Evolutionary conservation across 2,797 vertebrate species (phyloP).

Genomic region (Sebastes elongatus): DNA sequence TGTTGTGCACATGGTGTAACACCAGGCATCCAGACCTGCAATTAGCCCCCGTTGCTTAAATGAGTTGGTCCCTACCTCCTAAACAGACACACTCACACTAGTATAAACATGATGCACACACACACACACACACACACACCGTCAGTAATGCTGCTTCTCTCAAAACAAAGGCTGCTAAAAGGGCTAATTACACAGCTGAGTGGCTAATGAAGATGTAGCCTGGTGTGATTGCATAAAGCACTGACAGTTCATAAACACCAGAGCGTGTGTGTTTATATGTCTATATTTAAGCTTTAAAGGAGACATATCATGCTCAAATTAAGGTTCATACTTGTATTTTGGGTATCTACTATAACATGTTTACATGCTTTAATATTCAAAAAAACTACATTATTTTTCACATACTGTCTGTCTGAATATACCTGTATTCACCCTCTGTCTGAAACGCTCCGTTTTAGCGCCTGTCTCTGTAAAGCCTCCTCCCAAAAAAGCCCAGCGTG

Average conservation of each 20-base stretch:
- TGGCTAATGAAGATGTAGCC: constrained; percentile 38
- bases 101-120: not conserved
- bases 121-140: not conserved
- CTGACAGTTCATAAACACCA: not conserved
- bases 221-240: constrained; percentile 1
- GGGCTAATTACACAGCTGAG: constrained; percentile 51
- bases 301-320: not conserved
- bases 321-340: not conserved
- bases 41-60: constrained; percentile 48
- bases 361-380: not conserved
- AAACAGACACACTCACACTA: not conserved
- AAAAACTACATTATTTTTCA: too few species aligned
- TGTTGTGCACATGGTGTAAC: not conserved
- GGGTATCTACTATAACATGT: not conserved
- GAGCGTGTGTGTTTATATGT: not conserved
- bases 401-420: too few species aligned
- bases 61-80: not conserved
- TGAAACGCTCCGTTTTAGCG: too few species aligned
- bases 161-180: constrained; percentile 41
- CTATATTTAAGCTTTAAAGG: not conserved
- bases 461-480: too few species aligned
- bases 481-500: too few species aligned
- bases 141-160: not conserved
- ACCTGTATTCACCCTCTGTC: too few species aligned
- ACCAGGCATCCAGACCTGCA: constrained; percentile 6